Evolutionary conservation across 2,888 invertebrate species (phyloP).

Genomic region (Masnerella sp.): DNA sequence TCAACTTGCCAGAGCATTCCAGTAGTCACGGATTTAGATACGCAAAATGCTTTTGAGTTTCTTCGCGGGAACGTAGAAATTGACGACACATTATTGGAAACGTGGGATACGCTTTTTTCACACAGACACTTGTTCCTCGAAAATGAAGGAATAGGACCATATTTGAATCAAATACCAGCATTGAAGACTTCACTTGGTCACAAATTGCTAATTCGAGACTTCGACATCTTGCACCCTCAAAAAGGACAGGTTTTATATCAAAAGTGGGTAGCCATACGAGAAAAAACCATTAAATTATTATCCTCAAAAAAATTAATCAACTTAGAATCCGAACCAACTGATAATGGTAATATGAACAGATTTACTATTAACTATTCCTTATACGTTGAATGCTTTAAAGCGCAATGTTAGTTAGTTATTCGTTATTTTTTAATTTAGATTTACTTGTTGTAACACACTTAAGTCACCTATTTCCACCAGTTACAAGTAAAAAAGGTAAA

Average conservation of each 20-base stretch:
- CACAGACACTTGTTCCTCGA: background rate
- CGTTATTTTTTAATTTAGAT: too few species aligned
- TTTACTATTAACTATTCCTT: too few species aligned
- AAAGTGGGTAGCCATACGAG: background rate
- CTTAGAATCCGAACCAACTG: background rate
- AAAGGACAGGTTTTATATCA: background rate
- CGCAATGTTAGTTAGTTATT: too few species aligned
- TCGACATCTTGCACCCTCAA: background rate
- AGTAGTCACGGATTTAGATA: background rate
- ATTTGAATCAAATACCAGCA: background rate
- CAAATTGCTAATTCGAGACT: background rate
- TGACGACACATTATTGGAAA: background rate
- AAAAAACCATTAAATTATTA: background rate
- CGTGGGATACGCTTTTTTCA: background rate
- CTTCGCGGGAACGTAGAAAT: background rate
- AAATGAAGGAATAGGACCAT: background rate
- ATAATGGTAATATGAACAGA: background rate
- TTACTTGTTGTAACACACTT: background rate
- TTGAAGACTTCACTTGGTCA: background rate
- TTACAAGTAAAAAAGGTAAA: background rate
- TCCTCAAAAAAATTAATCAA: background rate
- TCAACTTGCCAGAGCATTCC: too few species aligned
- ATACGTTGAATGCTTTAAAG: too few species aligned
- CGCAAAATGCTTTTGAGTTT: background rate
- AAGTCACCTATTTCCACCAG: background rate